A percentile compares a stretch with the other conserved stretches of the same genome.
These are phyloP conservation scores for Gadus macrocephalus DNA, from an alignment of 2,113 vertebrate genomes.

Conservation along the genomic window DNA sequence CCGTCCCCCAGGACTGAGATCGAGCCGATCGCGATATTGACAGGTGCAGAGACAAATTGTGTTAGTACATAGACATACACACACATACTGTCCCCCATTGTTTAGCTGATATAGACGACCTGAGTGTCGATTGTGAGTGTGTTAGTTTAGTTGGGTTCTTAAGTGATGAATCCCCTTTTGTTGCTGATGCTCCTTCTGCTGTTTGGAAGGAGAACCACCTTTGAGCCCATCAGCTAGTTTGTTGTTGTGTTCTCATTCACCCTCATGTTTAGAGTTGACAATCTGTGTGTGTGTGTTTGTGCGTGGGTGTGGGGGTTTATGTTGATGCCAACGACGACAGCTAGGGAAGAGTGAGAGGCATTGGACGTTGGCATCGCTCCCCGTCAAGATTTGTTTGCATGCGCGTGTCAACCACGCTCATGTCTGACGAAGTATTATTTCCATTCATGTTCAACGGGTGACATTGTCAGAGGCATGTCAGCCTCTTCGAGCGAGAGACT, in stretches of 20 bases:
- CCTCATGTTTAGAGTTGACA: constrained; percentile 31
- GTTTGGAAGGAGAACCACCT: constrained; percentile 22
- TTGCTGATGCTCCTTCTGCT: constrained; percentile 6
- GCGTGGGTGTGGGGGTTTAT: neutral
- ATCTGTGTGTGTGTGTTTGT: constrained; percentile 12
- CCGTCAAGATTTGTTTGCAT: too few relatives aligned
- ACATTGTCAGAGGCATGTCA: too few relatives aligned
- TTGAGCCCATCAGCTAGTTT: constrained; percentile 36
- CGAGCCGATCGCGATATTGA: too few relatives aligned
- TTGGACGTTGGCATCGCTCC: too few relatives aligned
- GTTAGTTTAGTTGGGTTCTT: constrained; percentile 16
- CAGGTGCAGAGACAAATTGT: neutral
- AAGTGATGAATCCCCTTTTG: neutral
- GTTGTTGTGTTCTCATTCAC: constrained; percentile 38
- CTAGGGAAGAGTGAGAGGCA: too few relatives aligned
- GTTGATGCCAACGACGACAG: neutral
- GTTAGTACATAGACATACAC: neutral
- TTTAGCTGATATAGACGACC: constrained; percentile 24
- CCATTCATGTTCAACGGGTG: too few relatives aligned
- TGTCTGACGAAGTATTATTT: too few relatives aligned
- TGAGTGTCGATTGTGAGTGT: constrained; percentile 17
- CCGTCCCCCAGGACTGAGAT: too few relatives aligned
- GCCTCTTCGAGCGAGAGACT: too few relatives aligned
- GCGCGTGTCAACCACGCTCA: too few relatives aligned
- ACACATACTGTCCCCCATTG: constrained; percentile 5